Conservation (phyloP, 2,113 vertebrate genomes). For the Sakesphorus luctuosus region DNA sequence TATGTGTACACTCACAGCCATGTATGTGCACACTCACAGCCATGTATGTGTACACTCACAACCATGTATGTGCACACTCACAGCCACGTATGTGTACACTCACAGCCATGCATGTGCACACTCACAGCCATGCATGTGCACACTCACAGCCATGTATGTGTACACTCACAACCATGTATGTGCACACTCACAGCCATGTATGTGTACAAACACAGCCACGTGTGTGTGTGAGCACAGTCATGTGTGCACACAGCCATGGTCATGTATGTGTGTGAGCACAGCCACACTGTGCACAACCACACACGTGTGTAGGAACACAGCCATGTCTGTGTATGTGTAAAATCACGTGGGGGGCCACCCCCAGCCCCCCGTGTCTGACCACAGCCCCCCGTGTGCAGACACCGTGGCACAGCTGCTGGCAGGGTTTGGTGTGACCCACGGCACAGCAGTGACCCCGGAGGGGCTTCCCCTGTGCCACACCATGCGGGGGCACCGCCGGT, state of each 20-base stretch:
- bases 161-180: rapidly evolving
- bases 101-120: neutral
- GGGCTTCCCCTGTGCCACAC: neutral
- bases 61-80: neutral
- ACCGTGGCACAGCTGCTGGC: neutral
- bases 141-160: too few species aligned
- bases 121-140: rapidly evolving
- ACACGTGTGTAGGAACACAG: neutral
- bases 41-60: neutral
- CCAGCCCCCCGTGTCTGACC: neutral
- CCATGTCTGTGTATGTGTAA: neutral
- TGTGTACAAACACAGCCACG: neutral
- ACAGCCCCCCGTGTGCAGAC: neutral
- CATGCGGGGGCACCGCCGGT: rapidly evolving
- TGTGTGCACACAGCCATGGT: neutral
- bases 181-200: neutral
- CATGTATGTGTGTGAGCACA: neutral
- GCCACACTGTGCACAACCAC: too few species aligned
- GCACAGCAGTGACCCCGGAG: neutral
- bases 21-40: neutral
- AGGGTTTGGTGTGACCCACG: neutral
- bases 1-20: neutral
- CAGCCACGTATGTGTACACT: neutral
- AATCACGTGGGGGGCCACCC: rapidly evolving
- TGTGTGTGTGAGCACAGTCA: neutral